A percentile compares a stretch with the other conserved stretches of the same genome.
phyloP scores from a whole-genome alignment of 2,888 invertebrate genomes.

The Idaea biselata region DNA sequence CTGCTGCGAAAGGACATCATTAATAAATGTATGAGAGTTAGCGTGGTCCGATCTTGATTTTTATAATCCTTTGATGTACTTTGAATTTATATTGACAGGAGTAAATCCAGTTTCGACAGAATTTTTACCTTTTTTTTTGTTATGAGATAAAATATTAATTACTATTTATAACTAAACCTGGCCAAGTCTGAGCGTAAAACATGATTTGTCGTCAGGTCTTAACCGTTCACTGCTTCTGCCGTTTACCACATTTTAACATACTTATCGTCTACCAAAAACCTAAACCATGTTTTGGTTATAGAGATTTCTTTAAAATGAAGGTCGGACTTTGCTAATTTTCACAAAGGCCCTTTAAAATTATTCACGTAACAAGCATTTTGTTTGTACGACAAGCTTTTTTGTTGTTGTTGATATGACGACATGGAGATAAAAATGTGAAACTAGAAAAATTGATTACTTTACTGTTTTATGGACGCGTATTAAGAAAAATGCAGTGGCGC shows the following conservation, averaged over 20 bases:
- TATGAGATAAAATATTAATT: no score
- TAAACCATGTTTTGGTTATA: not conserved
- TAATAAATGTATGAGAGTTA: conserved; percentile 5
- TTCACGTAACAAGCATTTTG: not conserved
- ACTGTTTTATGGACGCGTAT: not conserved
- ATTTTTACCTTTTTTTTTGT: no score
- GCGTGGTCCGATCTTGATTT: not conserved
- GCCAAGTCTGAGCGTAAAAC: no score
- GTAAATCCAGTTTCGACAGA: not conserved
- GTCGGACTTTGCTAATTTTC: not conserved
- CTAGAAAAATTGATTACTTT: conserved; percentile 7
- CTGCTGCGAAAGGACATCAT: conserved; percentile 79
- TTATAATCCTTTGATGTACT: not conserved
- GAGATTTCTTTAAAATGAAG: not conserved
- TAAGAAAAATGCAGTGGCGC: no score
- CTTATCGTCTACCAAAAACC: no score
- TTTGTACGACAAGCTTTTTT: not conserved
- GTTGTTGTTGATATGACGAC: not conserved
- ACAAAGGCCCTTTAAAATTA: not conserved
- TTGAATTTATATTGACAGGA: not conserved
- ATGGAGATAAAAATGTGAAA: not conserved
- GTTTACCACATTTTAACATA: no score
- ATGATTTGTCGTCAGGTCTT: no score
- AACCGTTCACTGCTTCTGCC: no score
- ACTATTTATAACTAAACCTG: no score